Evolutionary conservation across 2,797 vertebrate genomes (phyloP).

Genomic region (Pempheris klunzingeri): DNA sequence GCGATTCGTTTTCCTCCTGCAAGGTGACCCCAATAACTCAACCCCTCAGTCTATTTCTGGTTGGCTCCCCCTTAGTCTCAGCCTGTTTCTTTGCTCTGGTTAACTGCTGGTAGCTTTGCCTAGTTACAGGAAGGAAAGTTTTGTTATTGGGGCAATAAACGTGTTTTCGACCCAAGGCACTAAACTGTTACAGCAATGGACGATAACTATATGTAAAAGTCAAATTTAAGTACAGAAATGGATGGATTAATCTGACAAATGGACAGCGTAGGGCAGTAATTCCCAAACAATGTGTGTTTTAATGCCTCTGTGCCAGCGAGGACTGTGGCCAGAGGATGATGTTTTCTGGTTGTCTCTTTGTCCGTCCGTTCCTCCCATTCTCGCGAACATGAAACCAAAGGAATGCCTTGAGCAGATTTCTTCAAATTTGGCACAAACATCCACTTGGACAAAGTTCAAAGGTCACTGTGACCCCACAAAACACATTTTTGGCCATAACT

Average conservation of each 20-base stretch:
- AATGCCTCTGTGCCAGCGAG: too few relatives aligned
- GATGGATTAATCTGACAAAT: background rate
- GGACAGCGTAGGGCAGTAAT: background rate
- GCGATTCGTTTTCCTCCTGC: constrained; percentile 86
- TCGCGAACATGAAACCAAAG: too few relatives aligned
- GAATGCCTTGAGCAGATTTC: too few relatives aligned
- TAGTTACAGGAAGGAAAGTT: constrained; percentile 66
- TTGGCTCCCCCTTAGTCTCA: constrained; percentile 79
- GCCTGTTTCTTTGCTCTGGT: constrained; percentile 82
- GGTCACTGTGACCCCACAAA: too few relatives aligned
- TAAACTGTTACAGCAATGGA: background rate
- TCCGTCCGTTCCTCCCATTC: too few relatives aligned
- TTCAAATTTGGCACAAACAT: too few relatives aligned
- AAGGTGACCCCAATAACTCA: constrained; percentile 92
- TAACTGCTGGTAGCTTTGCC: constrained; percentile 76
- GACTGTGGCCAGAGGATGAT: too few relatives aligned
- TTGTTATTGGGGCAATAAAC: constrained; percentile 50
- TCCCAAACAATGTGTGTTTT: background rate
- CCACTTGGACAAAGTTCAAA: too few relatives aligned
- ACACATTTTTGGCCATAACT: too few relatives aligned
- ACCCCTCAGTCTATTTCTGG: constrained; percentile 88
- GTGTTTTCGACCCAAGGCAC: constrained; percentile 3
- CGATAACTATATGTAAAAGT: background rate
- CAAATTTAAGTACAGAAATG: background rate
- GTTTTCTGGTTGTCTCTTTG: too few relatives aligned